Percentiles rank a stretch among this genome's conserved stretches.
Evolutionary conservation across 2,113 vertebrate species (phyloP).

Genomic region (Pelobates fuscus): DNA sequence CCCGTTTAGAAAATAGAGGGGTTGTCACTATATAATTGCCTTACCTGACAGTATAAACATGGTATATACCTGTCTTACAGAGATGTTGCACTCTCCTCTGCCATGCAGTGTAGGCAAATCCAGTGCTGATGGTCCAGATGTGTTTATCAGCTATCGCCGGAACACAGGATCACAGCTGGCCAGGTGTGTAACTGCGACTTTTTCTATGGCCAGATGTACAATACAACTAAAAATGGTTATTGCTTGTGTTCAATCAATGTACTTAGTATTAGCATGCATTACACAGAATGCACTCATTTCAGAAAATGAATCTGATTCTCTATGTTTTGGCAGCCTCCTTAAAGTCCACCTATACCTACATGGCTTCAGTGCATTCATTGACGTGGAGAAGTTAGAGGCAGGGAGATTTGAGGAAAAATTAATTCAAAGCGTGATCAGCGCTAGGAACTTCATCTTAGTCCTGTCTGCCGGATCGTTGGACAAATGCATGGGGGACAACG

Average conservation of each 20-base stretch:
- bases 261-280: too few species aligned
- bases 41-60: background rate
- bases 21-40: too few species aligned
- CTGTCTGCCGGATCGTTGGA: constrained; percentile 85
- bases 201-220: too few species aligned
- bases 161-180: constrained; percentile 92
- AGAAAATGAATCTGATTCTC: too few species aligned
- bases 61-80: constrained; percentile 50
- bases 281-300: too few species aligned
- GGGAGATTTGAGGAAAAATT: constrained; percentile 96
- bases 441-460: constrained; percentile 91
- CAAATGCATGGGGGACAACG: constrained; percentile 88
- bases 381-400: constrained; percentile 95
- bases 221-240: too few species aligned
- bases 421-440: constrained; percentile 84
- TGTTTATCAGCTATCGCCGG: constrained; percentile 96
- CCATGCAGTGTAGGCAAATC: constrained; percentile 69
- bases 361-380: constrained; percentile 94
- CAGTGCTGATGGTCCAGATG: constrained; percentile 76
- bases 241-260: too few species aligned
- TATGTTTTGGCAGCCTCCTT: constrained; percentile 77
- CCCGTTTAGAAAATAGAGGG: too few species aligned
- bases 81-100: constrained; percentile 71
- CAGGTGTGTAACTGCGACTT: constrained; percentile 73
- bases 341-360: constrained; percentile 96